Conservation (phyloP, 1,140 invertebrate genomes). For the Diabrotica undecimpunctata region DNA sequence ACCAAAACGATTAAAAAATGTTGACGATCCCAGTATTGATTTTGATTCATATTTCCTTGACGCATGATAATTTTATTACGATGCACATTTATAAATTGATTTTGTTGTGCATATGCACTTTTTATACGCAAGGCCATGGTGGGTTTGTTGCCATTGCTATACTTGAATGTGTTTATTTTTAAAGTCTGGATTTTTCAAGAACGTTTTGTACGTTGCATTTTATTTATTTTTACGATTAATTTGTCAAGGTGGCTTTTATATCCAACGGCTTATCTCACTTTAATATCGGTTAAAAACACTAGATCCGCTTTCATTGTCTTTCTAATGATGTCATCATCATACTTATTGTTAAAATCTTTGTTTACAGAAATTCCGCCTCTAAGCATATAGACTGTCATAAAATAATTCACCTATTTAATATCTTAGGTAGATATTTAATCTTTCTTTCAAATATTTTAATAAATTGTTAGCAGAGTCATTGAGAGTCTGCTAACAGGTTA, state of each 20-base stretch:
- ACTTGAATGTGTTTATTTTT: conserved; percentile 23
- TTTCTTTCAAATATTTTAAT: too few species aligned
- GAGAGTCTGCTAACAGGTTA: too few species aligned
- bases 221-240: conserved; percentile 18
- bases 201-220: conserved; percentile 18
- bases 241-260: conserved; percentile 17
- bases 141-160: conserved; percentile 22
- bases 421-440: too few species aligned
- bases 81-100: conserved; percentile 16
- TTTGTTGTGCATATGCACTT: conserved; percentile 15
- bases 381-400: too few species aligned
- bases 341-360: too few species aligned
- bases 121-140: conserved; percentile 21
- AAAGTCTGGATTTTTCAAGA: conserved; percentile 26
- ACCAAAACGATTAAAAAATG: background rate
- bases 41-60: conserved; percentile 19
- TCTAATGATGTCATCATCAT: background rate
- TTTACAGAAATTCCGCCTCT: too few species aligned
- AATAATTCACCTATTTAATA: too few species aligned
- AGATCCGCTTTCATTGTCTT: conserved; percentile 5
- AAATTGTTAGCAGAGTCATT: too few species aligned
- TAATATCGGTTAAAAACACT: background rate
- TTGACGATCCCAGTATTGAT: conserved; percentile 6
- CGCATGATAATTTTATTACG: conserved; percentile 16
- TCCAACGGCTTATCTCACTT: background rate